Evolutionary conservation across 2,888 invertebrate genomes (phyloP).

Genomic region (Spialia ferax): DNA sequence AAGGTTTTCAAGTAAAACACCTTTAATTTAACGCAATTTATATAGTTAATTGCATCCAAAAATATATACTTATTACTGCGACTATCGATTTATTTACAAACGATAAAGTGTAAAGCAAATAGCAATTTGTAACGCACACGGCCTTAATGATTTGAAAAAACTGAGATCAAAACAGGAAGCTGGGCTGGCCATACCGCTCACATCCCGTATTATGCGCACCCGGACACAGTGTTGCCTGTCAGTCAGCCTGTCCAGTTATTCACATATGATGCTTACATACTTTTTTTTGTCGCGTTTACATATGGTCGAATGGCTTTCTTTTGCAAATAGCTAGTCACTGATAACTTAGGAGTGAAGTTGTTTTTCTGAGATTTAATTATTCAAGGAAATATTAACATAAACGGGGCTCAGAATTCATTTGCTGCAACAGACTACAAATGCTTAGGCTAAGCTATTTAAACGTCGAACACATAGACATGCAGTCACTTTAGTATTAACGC

Average conservation of each 20-base stretch:
- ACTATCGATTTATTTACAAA: background rate
- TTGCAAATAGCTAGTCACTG: slow-evolving; percentile 39
- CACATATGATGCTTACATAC: slow-evolving; percentile 59
- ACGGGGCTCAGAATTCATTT: background rate
- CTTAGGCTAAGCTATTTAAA: slow-evolving; percentile 8
- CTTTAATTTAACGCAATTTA: too few species aligned
- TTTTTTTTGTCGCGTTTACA: slow-evolving; percentile 56
- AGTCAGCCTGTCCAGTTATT: slow-evolving; percentile 66
- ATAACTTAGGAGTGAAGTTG: slow-evolving; percentile 34
- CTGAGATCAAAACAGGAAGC: slow-evolving; percentile 72
- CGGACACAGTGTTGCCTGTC: slow-evolving; percentile 71
- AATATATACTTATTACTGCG: too few species aligned
- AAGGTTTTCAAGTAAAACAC: too few species aligned
- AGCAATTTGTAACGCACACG: slow-evolving; percentile 52
- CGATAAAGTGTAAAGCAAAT: slow-evolving; percentile 3
- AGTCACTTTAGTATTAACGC: slow-evolving; percentile 31
- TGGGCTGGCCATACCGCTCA: slow-evolving; percentile 64
- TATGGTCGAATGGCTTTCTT: slow-evolving; percentile 47
- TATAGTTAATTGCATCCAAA: background rate
- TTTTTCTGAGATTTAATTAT: slow-evolving; percentile 39
- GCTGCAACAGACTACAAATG: background rate
- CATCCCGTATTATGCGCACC: slow-evolving; percentile 64
- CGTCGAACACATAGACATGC: slow-evolving; percentile 16
- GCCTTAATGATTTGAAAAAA: slow-evolving; percentile 69
- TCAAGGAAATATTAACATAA: slow-evolving; percentile 37